Percentiles rank a stretch among this genome's conserved stretches.
phyloP scores from a whole-genome alignment of 2,797 vertebrate species.

The Glossophaga mutica region DNA sequence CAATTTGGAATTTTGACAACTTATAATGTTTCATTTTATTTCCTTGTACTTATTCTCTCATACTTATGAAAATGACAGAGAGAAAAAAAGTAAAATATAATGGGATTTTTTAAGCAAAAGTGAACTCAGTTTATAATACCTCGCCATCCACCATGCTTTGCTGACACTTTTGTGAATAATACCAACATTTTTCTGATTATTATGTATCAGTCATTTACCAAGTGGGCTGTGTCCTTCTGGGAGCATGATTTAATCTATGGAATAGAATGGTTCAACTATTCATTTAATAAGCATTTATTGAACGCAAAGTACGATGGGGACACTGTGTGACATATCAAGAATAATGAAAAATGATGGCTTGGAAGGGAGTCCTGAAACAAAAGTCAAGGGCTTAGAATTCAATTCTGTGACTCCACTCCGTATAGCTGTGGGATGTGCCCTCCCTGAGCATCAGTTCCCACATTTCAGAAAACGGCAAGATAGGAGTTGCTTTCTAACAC shows the following conservation, averaged over 20 bases:
- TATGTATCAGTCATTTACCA: neutral
- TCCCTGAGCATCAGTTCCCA: neutral
- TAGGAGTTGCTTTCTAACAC: neutral
- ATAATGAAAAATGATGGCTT: neutral
- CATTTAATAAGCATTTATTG: neutral
- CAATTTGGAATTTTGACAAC: slow-evolving; percentile 27
- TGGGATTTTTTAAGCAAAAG: neutral
- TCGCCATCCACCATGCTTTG: neutral
- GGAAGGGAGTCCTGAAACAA: neutral
- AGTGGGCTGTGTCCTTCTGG: neutral
- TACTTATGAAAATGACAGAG: slow-evolving; percentile 7
- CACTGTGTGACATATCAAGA: neutral
- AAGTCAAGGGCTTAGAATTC: neutral
- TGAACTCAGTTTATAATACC: neutral
- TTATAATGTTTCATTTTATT: slow-evolving; percentile 21
- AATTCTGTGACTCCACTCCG: neutral
- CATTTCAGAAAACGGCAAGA: neutral
- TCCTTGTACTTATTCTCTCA: slow-evolving; percentile 30
- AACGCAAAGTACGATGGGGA: neutral
- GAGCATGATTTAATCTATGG: neutral
- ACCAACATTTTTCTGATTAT: neutral
- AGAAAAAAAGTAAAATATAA: neutral
- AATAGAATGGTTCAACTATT: neutral
- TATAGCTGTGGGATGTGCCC: neutral
- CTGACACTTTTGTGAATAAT: neutral